These are phyloP conservation scores for Balanococcus diminutus DNA, from an alignment of 2,888 invertebrate genomes.

Conservation along the genomic window DNA sequence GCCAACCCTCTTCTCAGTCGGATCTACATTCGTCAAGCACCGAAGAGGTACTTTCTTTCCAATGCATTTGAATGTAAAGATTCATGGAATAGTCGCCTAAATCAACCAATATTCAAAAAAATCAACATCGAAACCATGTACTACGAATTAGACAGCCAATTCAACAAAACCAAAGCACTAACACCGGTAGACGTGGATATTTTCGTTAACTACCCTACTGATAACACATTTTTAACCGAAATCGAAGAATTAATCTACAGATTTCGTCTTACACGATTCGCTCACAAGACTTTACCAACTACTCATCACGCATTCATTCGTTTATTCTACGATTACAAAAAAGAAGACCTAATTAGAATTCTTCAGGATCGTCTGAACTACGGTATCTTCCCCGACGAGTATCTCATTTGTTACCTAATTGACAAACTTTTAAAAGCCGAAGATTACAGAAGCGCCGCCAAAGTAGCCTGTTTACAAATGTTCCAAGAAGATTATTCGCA, in stretches of 20 bases:
- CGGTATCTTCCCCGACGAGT: conserved; percentile 89
- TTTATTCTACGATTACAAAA: conserved; percentile 65
- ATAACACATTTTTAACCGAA: conserved; percentile 70
- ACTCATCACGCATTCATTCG: conserved; percentile 82
- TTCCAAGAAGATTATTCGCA: conserved; percentile 85
- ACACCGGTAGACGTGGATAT: conserved; percentile 84
- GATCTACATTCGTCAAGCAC: not conserved
- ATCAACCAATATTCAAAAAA: conserved; percentile 68
- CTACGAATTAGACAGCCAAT: conserved; percentile 72
- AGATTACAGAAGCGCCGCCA: conserved; percentile 75
- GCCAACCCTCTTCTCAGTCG: not conserved
- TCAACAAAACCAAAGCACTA: conserved; percentile 68
- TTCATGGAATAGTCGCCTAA: conserved; percentile 72
- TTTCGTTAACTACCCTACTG: conserved; percentile 72
- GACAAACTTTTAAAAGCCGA: conserved; percentile 75
- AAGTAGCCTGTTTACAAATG: conserved; percentile 80
- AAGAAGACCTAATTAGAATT: conserved; percentile 72
- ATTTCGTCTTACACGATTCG: conserved; percentile 74
- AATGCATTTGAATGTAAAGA: conserved; percentile 75
- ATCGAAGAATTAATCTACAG: conserved; percentile 74
- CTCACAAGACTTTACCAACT: conserved; percentile 75
- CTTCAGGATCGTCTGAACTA: conserved; percentile 82
- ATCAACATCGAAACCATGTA: conserved; percentile 74
- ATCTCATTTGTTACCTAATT: conserved; percentile 78
- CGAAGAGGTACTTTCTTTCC: conserved; percentile 63